Percentiles rank a stretch among this genome's conserved stretches.
Conservation (phyloP, 2,888 invertebrate genomes). For the Drosophila parthenogenetica region DNA sequence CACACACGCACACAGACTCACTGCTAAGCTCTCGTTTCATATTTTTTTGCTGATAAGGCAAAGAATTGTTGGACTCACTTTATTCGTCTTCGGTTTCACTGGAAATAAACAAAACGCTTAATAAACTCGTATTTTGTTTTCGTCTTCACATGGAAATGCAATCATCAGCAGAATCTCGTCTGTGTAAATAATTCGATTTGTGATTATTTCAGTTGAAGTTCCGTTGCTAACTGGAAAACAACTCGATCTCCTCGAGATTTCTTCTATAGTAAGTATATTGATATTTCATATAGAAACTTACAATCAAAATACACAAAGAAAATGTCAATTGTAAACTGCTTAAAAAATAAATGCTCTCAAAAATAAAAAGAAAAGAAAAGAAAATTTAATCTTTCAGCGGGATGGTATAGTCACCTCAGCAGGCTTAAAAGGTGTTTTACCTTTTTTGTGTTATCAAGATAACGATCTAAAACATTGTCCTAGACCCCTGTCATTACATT, state of each 20-base stretch:
- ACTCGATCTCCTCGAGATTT: not conserved
- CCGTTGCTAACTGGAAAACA: not conserved
- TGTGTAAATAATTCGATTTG: not conserved
- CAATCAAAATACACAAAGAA: not conserved
- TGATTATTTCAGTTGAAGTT: not conserved
- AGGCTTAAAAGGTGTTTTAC: no score
- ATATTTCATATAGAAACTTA: not conserved
- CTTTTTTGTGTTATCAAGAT: no score
- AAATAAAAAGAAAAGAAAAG: not conserved
- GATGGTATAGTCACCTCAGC: no score
- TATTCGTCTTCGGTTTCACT: not conserved
- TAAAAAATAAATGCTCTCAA: not conserved
- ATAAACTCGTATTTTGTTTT: not conserved
- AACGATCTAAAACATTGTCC: no score
- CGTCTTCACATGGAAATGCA: not conserved
- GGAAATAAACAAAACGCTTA: not conserved
- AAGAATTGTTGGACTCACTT: no score
- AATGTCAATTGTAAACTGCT: not conserved
- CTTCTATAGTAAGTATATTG: not conserved
- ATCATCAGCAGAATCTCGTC: not conserved
- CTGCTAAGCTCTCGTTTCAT: no score
- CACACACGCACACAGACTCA: no score
- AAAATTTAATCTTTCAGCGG: not conserved
- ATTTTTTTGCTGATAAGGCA: not conserved
- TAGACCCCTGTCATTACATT: no score